Conservation (phyloP, 2,888 invertebrate genomes). For the Crocallis elinguaria region DNA sequence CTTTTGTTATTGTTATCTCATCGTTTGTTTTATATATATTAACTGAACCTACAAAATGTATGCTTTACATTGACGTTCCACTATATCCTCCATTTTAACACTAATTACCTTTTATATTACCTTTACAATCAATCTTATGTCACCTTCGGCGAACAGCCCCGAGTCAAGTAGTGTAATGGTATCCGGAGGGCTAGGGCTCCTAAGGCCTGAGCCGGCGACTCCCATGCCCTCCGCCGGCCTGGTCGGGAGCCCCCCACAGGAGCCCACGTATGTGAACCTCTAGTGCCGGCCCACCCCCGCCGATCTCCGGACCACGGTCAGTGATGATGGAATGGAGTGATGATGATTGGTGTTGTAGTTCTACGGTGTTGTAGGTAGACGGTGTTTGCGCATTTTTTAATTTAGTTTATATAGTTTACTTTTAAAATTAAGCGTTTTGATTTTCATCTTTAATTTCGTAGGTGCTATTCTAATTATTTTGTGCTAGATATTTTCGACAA, state of each 20-base stretch:
- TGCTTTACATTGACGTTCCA: no score
- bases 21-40: no score
- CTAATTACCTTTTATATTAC: not conserved
- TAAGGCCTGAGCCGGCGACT: constrained; percentile 82
- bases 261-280: constrained; percentile 97
- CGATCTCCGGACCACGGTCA: constrained; percentile 70
- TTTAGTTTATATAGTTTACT: not conserved
- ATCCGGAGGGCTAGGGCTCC: constrained; percentile 76
- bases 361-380: constrained; percentile 8
- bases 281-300: constrained; percentile 87
- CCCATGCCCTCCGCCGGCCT: constrained; percentile 73
- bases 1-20: no score
- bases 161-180: constrained; percentile 86
- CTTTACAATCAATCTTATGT: not conserved
- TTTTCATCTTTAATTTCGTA: constrained; percentile 1
- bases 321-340: constrained; percentile 46
- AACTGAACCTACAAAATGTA: no score
- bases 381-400: constrained; percentile 26
- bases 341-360: constrained; percentile 27
- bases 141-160: constrained; percentile 59
- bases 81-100: no score
- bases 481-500: no score
- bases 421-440: not conserved
- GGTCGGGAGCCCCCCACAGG: constrained; percentile 89
- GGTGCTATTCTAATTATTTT: not conserved